Base-by-base conservation (phyloP, 2,888 invertebrate genomes). In the Drosophila gaucha region DNA sequence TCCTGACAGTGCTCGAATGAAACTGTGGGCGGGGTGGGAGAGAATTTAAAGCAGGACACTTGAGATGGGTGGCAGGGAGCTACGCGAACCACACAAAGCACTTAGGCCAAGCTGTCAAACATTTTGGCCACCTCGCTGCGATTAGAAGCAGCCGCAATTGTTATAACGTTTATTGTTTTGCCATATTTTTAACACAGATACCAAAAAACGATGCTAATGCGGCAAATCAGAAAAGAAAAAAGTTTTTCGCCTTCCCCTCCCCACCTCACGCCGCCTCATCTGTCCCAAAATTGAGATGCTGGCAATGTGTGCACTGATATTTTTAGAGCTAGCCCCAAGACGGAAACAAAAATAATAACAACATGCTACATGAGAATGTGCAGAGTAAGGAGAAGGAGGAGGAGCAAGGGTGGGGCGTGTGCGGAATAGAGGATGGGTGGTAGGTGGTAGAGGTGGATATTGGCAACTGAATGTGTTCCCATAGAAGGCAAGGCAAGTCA, bases 81-180 rank as follows among this genome's bases (percentile, higher is more conserved):
- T 6, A 31, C 43, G 51, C 16, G 50, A 58, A 63, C 57, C 52
- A 41, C 49, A 59, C 26, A 46, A 41, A 78, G 51, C 72, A 75
- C 68, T 78, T 78, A 55, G 58, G 60, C 35, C 57, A 75, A 69
- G 75, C 77, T 78, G 77, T 65, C 75, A 70, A 70, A 69, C 72
- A 66, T 75, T 77, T 79, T 66, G 58, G 69, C 54, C 65, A 62
- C 31, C 64, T 67, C 62, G 36, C 33, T 41, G 46, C 68, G 56
- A 69, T 69, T 69, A 67, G 68, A 57, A 36, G 35, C 74, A 58
- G 59, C 57, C 68, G 39, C 66, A 69, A 78, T 70, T 78, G 67
- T 75, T 78, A 66, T 80, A 86, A 79, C 79, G 74, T 78, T 84
- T 86, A 84, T 84, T 86, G 83, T 86, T 86, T 83, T 64, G 70